Conservation (phyloP, 1,140 invertebrate species). For the Drosophila bocqueti region DNA sequence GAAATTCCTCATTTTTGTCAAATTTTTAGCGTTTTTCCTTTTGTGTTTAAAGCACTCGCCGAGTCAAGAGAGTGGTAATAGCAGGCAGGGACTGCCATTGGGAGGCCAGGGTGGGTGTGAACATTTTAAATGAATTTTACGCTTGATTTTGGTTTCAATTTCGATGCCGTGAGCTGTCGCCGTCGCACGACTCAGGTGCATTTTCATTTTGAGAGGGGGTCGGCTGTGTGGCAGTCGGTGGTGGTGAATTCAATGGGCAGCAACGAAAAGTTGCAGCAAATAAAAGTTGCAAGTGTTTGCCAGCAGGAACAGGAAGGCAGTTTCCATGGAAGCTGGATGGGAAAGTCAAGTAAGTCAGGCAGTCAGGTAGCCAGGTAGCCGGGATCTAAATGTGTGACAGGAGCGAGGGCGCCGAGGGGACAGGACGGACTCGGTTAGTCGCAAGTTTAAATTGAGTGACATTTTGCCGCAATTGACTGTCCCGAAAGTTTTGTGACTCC, state of each 20-base stretch:
- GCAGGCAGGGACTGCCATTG: neutral
- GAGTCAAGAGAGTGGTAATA: neutral
- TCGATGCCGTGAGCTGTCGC: constrained; percentile 58
- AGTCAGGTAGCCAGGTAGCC: constrained; percentile 21
- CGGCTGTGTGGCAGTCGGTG: neutral
- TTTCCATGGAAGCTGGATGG: constrained; percentile 7
- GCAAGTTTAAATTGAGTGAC: constrained; percentile 79
- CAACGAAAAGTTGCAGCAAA: constrained; percentile 63
- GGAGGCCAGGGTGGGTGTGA: constrained; percentile 35
- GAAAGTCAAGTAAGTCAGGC: constrained; percentile 5
- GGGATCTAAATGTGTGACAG: constrained; percentile 28
- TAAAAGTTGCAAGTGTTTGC: constrained; percentile 66
- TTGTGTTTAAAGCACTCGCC: constrained; percentile 52
- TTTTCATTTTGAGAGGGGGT: constrained; percentile 8
- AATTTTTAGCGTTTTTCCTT: constrained; percentile 22
- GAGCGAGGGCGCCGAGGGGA: neutral
- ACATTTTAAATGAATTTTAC: constrained; percentile 79
- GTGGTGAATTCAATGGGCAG: constrained; percentile 43
- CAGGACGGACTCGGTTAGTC: constrained; percentile 45
- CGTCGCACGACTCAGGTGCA: constrained; percentile 33
- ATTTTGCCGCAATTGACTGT: constrained; percentile 76
- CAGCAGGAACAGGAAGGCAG: constrained; percentile 8
- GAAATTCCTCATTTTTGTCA: constrained; percentile 26
- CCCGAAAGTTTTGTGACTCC: constrained; percentile 58
- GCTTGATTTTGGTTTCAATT: constrained; percentile 80